Percentiles rank a stretch among this genome's conserved stretches.
Evolutionary conservation across 2,113 vertebrate species (phyloP).

Genomic region (Nerophis lumbriciformis): DNA sequence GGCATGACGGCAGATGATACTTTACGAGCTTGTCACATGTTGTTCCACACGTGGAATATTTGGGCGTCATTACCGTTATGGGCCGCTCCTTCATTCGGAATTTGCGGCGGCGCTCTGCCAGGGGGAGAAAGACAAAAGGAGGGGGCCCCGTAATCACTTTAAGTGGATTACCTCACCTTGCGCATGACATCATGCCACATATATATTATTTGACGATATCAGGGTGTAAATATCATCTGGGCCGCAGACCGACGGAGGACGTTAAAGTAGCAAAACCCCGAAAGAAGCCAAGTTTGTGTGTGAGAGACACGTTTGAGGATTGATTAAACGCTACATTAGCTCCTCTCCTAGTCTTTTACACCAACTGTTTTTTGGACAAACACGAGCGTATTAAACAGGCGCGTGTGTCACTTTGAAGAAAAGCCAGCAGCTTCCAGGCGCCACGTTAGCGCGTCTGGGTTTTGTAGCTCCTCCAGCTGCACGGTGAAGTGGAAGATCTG

Average conservation of each 20-base stretch:
- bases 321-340: constrained; percentile 72
- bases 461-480: constrained; percentile 51
- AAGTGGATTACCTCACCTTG: constrained; percentile 64
- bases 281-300: constrained; percentile 33
- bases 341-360: constrained; percentile 71
- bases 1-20: constrained; percentile 55
- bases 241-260: constrained; percentile 40
- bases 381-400: constrained; percentile 65
- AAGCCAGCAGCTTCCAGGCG: constrained; percentile 23
- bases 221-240: constrained; percentile 32
- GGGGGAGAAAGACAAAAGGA: constrained; percentile 22
- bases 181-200: constrained; percentile 57
- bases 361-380: constrained; percentile 56
- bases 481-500: constrained; percentile 61
- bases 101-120: constrained; percentile 3
- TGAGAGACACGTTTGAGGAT: constrained; percentile 45
- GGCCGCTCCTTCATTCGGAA: constrained; percentile 19
- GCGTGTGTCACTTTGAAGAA: constrained; percentile 55
- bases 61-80: constrained; percentile 25
- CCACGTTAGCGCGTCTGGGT: constrained; percentile 36
- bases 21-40: constrained; percentile 59
- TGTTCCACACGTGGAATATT: constrained; percentile 47
- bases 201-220: constrained; percentile 48
- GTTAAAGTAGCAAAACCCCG: constrained; percentile 35
- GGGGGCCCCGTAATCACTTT: constrained; percentile 52